Evolutionary conservation across 2,888 invertebrate genomes (phyloP).

Genomic region (Cremastinae sp.): DNA sequence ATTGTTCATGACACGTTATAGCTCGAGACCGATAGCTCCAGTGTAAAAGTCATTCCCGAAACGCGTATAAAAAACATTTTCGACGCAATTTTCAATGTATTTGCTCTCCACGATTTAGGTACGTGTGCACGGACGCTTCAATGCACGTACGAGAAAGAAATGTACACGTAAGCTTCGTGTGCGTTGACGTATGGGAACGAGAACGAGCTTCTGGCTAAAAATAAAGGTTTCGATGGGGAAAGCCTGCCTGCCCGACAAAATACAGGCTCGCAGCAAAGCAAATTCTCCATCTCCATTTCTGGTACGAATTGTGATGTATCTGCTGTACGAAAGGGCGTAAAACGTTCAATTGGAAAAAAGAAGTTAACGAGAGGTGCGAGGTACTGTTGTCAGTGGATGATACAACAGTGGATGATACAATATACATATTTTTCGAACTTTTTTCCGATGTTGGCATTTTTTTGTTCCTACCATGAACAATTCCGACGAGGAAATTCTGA

Average conservation of each 20-base stretch:
- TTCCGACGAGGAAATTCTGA: not conserved
- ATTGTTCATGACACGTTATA: constrained; percentile 60
- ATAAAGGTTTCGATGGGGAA: constrained; percentile 36
- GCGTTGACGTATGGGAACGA: not conserved
- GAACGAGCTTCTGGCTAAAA: constrained; percentile 17
- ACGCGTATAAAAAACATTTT: constrained; percentile 36
- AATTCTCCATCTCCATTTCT: constrained; percentile 57
- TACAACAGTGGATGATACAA: too few species aligned
- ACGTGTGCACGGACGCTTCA: too few species aligned
- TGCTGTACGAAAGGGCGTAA: not conserved
- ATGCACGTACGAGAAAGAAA: not conserved
- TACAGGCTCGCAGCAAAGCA: constrained; percentile 58
- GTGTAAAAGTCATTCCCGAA: constrained; percentile 62
- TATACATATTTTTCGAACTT: too few species aligned
- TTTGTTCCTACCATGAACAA: too few species aligned
- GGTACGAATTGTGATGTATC: not conserved
- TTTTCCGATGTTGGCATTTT: too few species aligned
- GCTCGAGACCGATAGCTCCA: constrained; percentile 17
- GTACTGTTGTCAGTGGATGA: too few species aligned
- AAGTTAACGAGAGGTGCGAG: not conserved
- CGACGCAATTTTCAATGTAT: constrained; percentile 31
- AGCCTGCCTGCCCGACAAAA: constrained; percentile 36
- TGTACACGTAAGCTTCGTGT: constrained; percentile 1
- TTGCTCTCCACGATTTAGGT: constrained; percentile 2
- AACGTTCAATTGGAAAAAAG: not conserved